Evolutionary conservation across 1,140 invertebrate genomes (phyloP).

Genomic region (Saccostrea cuccullata): DNA sequence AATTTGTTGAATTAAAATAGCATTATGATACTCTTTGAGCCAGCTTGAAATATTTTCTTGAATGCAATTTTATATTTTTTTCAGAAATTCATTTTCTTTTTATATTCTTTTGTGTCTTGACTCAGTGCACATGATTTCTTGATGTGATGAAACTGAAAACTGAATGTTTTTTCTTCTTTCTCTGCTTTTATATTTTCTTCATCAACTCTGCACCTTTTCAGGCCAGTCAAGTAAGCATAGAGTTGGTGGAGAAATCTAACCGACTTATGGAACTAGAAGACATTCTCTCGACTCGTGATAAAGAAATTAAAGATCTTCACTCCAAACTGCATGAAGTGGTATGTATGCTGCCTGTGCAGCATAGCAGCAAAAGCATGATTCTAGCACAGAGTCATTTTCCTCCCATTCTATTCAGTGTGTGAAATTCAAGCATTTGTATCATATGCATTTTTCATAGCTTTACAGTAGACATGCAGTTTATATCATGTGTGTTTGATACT

Average conservation of each 20-base stretch:
- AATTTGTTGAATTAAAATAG: neutral
- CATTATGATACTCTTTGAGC: neutral
- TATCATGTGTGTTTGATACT: neutral
- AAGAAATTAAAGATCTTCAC: constrained; percentile 69
- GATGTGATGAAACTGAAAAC: neutral
- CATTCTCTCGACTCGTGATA: constrained; percentile 59
- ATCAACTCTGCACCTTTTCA: constrained; percentile 52
- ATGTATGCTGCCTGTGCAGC: constrained; percentile 48
- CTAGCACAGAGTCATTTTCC: neutral
- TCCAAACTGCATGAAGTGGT: constrained; percentile 72
- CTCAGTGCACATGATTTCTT: constrained; percentile 3
- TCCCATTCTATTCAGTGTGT: constrained; percentile 29
- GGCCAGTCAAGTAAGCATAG: constrained; percentile 73
- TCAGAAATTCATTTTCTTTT: neutral
- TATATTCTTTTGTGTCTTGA: neutral
- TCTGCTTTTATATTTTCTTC: neutral
- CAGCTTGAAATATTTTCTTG: neutral
- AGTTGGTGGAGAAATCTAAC: constrained; percentile 69
- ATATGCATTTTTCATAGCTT: constrained; percentile 22
- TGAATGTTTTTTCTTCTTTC: neutral
- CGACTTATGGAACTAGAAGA: constrained; percentile 71
- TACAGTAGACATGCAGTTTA: neutral
- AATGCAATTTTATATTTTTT: neutral
- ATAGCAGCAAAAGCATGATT: constrained; percentile 16
- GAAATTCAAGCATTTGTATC: constrained; percentile 24